Conservation (phyloP, 2,888 invertebrate species). For the Orchesella flavescens region DNA sequence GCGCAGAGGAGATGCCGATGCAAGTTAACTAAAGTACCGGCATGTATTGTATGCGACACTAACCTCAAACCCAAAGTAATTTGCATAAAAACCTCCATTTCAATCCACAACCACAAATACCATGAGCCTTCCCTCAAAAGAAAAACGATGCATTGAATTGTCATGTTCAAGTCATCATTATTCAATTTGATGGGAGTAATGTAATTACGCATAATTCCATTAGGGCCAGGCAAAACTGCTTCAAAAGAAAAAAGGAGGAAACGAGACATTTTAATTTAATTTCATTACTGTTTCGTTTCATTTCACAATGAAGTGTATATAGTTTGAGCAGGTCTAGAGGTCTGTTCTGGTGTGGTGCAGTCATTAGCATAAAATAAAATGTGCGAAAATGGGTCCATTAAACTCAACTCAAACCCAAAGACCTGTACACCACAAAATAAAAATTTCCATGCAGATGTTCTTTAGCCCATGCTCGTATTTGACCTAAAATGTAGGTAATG, state of each 20-base stretch:
- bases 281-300: neutral
- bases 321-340: too few species aligned
- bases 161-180: neutral
- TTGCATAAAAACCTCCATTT: too few species aligned
- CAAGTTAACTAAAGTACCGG: too few species aligned
- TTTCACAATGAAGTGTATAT: too few species aligned
- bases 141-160: neutral
- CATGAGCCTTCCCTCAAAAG: too few species aligned
- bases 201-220: conserved; percentile 4
- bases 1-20: too few species aligned
- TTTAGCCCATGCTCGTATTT: too few species aligned
- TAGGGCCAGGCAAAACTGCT: neutral
- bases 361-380: conserved; percentile 44
- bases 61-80: too few species aligned
- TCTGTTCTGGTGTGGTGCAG: neutral
- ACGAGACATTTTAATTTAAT: conserved; percentile 1
- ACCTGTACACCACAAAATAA: too few species aligned
- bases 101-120: too few species aligned
- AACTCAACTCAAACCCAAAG: neutral
- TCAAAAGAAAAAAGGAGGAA: neutral
- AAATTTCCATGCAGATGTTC: too few species aligned
- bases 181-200: neutral
- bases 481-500: neutral
- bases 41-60: too few species aligned
- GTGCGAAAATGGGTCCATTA: conserved; percentile 18